Percentiles rank a stretch among this genome's conserved stretches.
These are phyloP conservation scores for Tetragonisca angustula DNA, from an alignment of 2,888 invertebrate genomes.

Conservation along the genomic window DNA sequence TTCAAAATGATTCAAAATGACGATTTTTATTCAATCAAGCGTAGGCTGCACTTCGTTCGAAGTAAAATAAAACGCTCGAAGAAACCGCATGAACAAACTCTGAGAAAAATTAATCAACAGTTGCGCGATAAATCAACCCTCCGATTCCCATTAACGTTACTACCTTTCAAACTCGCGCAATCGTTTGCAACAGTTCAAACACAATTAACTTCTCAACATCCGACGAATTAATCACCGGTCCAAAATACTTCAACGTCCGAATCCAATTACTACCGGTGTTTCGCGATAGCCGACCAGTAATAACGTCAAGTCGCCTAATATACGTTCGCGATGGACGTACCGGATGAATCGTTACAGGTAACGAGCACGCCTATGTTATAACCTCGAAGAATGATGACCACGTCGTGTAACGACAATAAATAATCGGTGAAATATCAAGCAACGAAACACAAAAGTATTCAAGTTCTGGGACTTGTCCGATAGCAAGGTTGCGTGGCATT, in stretches of 20 bases:
- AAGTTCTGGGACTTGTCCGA: slow-evolving; percentile 34
- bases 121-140: neutral
- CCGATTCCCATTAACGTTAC: slow-evolving; percentile 1
- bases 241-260: slow-evolving; percentile 22
- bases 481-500: slow-evolving; percentile 21
- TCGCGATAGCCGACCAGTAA: slow-evolving; percentile 11
- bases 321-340: slow-evolving; percentile 23
- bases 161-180: slow-evolving; percentile 3
- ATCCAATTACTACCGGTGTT: slow-evolving; percentile 44
- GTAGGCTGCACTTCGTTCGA: neutral
- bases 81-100: neutral
- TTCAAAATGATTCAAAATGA: neutral
- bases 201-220: slow-evolving; percentile 14
- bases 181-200: slow-evolving; percentile 25
- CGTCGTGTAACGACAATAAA: slow-evolving; percentile 62
- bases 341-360: slow-evolving; percentile 59
- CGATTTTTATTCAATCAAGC: neutral
- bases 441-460: slow-evolving; percentile 62
- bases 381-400: slow-evolving; percentile 63
- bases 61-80: neutral
- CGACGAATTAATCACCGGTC: slow-evolving; percentile 18
- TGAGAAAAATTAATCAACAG: neutral
- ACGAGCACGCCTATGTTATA: slow-evolving; percentile 58
- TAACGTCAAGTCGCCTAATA: slow-evolving; percentile 39
- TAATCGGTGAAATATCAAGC: slow-evolving; percentile 66